Evolutionary conservation across 1,140 invertebrate species (phyloP).

Genomic region (Aradophagus sp.): DNA sequence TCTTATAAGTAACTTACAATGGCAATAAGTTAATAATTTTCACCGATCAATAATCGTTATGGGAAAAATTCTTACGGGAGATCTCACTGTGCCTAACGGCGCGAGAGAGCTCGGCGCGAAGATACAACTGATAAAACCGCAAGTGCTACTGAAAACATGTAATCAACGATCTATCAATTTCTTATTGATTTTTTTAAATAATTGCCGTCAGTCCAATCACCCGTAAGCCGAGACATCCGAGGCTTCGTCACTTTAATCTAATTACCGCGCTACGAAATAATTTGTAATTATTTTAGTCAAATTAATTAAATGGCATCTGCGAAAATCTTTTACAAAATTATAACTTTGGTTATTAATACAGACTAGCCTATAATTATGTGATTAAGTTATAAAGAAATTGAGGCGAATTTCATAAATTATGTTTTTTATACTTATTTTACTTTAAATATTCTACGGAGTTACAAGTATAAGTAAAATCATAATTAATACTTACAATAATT

Average conservation of each 20-base stretch:
- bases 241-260: neutral
- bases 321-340: too few species aligned
- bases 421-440: too few species aligned
- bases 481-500: too few species aligned
- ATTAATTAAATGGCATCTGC: too few species aligned
- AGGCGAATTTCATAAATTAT: too few species aligned
- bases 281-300: constrained; percentile 1
- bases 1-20: constrained; percentile 40
- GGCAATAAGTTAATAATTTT: constrained; percentile 37
- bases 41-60: constrained; percentile 31
- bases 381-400: too few species aligned
- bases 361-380: too few species aligned
- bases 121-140: constrained; percentile 39
- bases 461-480: too few species aligned
- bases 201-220: constrained; percentile 6
- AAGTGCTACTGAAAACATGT: constrained; percentile 49
- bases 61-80: constrained; percentile 5
- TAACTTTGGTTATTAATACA: too few species aligned
- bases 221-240: neutral
- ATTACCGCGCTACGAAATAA: too few species aligned
- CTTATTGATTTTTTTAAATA: constrained; percentile 26
- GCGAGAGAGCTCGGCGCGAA: constrained; percentile 19
- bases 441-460: too few species aligned
- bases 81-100: constrained; percentile 15
- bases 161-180: constrained; percentile 38